Evolutionary conservation across 2,113 vertebrate genomes (phyloP), one percentile per base, ranked within the genome.

Genomic region (Microcebus murinus): DNA sequence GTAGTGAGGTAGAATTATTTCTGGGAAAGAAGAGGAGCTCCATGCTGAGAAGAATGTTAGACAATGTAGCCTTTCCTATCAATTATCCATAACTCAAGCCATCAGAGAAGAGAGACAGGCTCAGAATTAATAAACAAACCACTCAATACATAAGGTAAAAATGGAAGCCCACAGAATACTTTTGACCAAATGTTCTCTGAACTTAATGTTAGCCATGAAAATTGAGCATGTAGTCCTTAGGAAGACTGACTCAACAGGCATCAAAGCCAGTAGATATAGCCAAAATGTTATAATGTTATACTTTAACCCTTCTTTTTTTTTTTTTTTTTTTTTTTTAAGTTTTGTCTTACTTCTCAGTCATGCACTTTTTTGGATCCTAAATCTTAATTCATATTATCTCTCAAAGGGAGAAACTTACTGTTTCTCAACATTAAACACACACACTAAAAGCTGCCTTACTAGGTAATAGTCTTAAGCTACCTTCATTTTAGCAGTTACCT

Each of bases 11-110:
- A 61, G 42, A 92, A 67, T 86, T 85, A 87, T 70, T 96, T 90
- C 61, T 73, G 68, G 9, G 84, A 76, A 82, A 81, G 25, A 48
- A 87, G 27, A 81, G 36, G 48, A 61, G 52, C 48, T 89, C 90
- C 1, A 0, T 71, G 7, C 42, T 88, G 55, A 95, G 89, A 93
- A 5, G 31, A 31, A 61, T 83, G 79, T 48, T 59, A 45, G 57
- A 68, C 27, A 85, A 52, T 80, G 74, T 94, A 86, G 27, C 31
- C 67, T 95, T 97, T 96, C 68, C 39, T 96, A 59, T 87, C 86
- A 79, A 74, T 74, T 84, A 84, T 42, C 80, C 36, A 27, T 36
- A 94, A 93, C 34, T 96, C 45, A 83, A 79, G 73, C 81, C 86
- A 88, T 67, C 85, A 88, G 65, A 84, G 50, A 82, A 97, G 65